Percentiles rank a stretch among this genome's conserved stretches.
Evolutionary conservation across 2,797 vertebrate genomes (phyloP).

Genomic region (Peromyscus attwateri): DNA sequence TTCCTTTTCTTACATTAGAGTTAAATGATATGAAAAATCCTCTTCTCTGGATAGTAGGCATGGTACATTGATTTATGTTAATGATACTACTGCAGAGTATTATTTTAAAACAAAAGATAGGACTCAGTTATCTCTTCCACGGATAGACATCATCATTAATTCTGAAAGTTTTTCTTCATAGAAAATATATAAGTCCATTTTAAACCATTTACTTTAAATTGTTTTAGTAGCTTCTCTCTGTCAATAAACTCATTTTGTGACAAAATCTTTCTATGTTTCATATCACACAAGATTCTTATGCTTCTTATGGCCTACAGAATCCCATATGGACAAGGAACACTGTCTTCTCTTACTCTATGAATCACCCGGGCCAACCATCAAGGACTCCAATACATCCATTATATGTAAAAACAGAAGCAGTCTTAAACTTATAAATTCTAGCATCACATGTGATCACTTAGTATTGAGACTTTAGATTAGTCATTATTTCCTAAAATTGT

Average conservation of each 20-base stretch:
- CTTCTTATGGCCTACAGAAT: not conserved
- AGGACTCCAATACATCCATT: not conserved
- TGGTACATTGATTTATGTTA: slow-evolving; percentile 78
- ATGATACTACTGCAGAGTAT: slow-evolving; percentile 63
- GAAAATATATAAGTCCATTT: not conserved
- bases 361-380: not conserved
- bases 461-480: not conserved
- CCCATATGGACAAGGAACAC: not conserved
- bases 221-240: not conserved
- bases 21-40: slow-evolving; percentile 77
- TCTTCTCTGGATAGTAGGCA: slow-evolving; percentile 68
- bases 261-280: not conserved
- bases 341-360: not conserved
- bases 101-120: slow-evolving; percentile 65
- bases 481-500: not conserved
- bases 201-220: slow-evolving; percentile 11
- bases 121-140: slow-evolving; percentile 1
- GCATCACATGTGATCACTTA: not conserved
- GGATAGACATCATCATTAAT: slow-evolving; percentile 45
- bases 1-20: slow-evolving; percentile 12
- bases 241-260: slow-evolving; percentile 58
- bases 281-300: not conserved
- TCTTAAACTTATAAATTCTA: not conserved
- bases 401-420: not conserved
- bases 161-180: slow-evolving; percentile 34